phyloP scores from a whole-genome alignment of 2,113 vertebrate genomes.

The Gymnobelideus leadbeateri region DNA sequence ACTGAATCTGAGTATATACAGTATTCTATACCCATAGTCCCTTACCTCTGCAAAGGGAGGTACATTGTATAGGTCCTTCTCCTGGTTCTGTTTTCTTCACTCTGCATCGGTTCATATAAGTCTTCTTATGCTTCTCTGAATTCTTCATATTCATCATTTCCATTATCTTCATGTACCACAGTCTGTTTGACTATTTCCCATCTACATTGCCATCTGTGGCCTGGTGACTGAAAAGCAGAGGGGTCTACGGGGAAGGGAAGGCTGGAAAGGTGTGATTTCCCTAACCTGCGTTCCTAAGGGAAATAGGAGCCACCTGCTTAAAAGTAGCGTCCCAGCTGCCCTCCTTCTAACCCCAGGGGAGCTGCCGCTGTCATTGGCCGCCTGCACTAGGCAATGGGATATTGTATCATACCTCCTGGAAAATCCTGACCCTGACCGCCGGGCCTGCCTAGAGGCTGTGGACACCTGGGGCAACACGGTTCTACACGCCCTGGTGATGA shows the following conservation, averaged over 20 bases:
- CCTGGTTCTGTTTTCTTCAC: neutral
- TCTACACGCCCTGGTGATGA: constrained; percentile 92
- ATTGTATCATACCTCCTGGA: constrained; percentile 91
- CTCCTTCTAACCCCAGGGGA: constrained; percentile 87
- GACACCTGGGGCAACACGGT: constrained; percentile 94
- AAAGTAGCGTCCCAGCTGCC: neutral
- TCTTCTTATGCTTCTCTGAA: neutral
- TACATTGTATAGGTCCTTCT: too few species aligned
- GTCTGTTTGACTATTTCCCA: neutral
- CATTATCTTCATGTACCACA: neutral
- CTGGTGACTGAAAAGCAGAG: neutral
- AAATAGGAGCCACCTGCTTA: neutral
- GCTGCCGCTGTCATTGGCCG: constrained; percentile 94
- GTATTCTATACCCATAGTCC: neutral
- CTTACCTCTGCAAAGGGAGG: neutral
- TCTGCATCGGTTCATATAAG: neutral
- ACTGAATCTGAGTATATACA: neutral
- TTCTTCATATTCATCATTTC: neutral
- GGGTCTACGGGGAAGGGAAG: neutral
- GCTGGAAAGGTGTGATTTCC: neutral
- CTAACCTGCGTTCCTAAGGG: neutral
- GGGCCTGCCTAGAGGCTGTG: constrained; percentile 80
- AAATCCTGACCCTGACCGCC: constrained; percentile 85
- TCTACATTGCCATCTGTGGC: neutral
- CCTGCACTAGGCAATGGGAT: constrained; percentile 94